Conservation (phyloP, 2,113 vertebrate species). For the Stigmatopora argus region DNA sequence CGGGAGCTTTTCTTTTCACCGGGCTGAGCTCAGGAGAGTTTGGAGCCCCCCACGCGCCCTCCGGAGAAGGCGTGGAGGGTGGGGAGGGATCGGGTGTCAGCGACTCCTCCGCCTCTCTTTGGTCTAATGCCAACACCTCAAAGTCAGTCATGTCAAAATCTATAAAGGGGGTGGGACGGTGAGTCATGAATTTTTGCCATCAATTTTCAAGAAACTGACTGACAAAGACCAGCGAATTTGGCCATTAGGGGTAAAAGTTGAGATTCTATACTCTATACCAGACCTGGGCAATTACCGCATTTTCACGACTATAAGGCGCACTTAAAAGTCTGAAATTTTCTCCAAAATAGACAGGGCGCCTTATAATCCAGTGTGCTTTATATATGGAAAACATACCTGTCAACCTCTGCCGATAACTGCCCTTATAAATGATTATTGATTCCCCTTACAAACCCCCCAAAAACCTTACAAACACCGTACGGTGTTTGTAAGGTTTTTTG, state of each 20-base stretch:
- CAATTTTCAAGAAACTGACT: background rate
- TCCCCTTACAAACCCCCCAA: no score
- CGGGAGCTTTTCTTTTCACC: conserved; percentile 73
- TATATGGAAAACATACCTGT: no score
- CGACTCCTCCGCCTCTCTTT: conserved; percentile 43
- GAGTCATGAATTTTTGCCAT: background rate
- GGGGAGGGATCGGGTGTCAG: conserved; percentile 40
- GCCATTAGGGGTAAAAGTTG: conserved; percentile 2
- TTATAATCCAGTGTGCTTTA: no score
- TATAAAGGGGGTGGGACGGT: conserved; percentile 40
- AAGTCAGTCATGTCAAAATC: conserved; percentile 71
- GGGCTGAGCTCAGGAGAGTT: conserved; percentile 58
- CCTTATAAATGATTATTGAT: no score
- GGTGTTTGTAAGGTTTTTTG: no score
- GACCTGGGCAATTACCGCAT: no score
- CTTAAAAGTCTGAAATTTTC: no score
- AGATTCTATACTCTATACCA: conserved; percentile 1
- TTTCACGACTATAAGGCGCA: no score
- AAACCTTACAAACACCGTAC: no score
- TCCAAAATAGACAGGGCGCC: no score
- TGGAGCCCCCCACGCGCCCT: conserved; percentile 27
- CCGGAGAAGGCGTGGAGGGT: conserved; percentile 33
- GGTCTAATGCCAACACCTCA: conserved; percentile 68
- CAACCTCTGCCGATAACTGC: no score
- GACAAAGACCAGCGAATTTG: background rate